Evolutionary conservation across 1,140 invertebrate genomes (phyloP), one percentile per base, ranked within the genome.

Genomic region (Drosophila nasuta): DNA sequence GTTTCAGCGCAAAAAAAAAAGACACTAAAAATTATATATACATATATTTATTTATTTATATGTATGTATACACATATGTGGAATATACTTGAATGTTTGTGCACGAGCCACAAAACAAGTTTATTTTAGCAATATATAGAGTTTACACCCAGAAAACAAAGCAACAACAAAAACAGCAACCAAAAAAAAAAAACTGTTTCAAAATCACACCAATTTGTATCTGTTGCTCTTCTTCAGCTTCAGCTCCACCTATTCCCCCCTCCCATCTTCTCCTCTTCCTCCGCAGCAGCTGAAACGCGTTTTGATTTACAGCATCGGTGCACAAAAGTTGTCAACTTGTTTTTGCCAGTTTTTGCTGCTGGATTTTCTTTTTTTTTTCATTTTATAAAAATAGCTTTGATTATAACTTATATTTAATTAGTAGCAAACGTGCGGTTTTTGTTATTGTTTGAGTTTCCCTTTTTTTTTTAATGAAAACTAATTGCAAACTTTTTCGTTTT

Each of bases 1-100:
- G 83, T 88, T 88, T 89, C 63, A 70, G 67, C 82, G 48, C 51
- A 69, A 78, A 80, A 41, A 75, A 58, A 57, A 63, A 41, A 58
- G 38, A 54, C 60, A 67, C 68, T 71, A 72, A 72, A 71, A 72
- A 54, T 65, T 43, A 64, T 64, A 60, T 57, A 74, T 59, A 67
- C 54, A 67, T 54, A 68, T 52, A 62, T 65, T 17, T 71, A 65
- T 70, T 63, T 70, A 25, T 25, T 60, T 48, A 33, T 65, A 46
- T 60, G 35, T 56, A 52, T 52, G 35, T 51, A 65, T 35, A 57
- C 46, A 45, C 17, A 33, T 33, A 33, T 5, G 7, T 25, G 20
- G 20, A 25, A 25, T 25, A 5, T 33, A 38, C 35, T 7, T 38
- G 20, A 48, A 46, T 59, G 15, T 48, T 63, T 52, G 35, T 62